Conservation (phyloP, 2,888 invertebrate genomes). For the Perithous albicinctus region DNA sequence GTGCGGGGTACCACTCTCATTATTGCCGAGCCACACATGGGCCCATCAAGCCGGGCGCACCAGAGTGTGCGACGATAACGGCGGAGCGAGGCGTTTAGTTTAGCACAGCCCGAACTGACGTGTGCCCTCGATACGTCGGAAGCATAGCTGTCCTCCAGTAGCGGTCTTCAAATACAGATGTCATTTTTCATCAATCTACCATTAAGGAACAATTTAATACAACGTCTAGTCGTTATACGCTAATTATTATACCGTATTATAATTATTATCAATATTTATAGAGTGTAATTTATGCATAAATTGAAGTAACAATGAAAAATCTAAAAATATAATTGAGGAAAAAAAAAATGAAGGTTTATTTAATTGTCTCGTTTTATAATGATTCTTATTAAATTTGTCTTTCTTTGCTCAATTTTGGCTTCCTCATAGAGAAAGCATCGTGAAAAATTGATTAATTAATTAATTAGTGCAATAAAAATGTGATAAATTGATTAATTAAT, state of each 20-base stretch:
- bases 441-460: too few species aligned
- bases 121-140: constrained; percentile 38
- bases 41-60: constrained; percentile 1
- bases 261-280: neutral
- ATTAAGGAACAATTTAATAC: neutral
- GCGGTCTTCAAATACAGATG: neutral
- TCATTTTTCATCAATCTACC: constrained; percentile 9
- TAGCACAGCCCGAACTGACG: constrained; percentile 36
- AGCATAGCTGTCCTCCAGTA: constrained; percentile 1
- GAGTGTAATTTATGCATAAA: too few species aligned
- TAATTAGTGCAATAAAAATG: too few species aligned
- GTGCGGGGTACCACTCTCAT: constrained; percentile 19
- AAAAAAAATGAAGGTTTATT: too few species aligned
- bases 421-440: too few species aligned
- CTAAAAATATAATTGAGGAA: neutral
- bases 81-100: constrained; percentile 9
- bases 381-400: too few species aligned
- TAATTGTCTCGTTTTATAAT: too few species aligned
- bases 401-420: too few species aligned
- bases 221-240: neutral
- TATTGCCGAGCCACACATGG: constrained; percentile 22
- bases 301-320: neutral
- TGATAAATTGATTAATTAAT: too few species aligned
- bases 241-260: neutral
- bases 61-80: constrained; percentile 9